Conservation (phyloP, 1,140 invertebrate genomes). For the Coptotermes formosanus region DNA sequence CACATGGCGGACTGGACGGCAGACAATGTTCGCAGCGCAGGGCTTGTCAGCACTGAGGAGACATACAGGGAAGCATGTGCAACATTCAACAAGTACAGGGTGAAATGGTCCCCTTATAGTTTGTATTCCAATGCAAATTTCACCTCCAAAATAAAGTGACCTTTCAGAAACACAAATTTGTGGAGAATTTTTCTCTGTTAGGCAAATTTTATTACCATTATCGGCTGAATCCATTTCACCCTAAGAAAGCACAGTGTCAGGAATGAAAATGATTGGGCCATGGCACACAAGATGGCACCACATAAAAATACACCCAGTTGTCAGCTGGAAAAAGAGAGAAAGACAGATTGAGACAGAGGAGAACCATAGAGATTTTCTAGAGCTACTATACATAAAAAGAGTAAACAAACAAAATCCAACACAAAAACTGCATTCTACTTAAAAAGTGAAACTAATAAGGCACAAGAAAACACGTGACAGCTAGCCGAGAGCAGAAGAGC, state of each 20-base stretch:
- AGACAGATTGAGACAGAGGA: conserved; percentile 34
- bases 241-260: conserved; percentile 31
- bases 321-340: conserved; percentile 32
- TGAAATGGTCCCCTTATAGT: neutral
- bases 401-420: conserved; percentile 27
- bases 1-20: neutral
- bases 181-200: too few relatives aligned
- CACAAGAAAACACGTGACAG: conserved; percentile 39
- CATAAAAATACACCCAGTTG: conserved; percentile 31
- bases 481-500: conserved; percentile 39
- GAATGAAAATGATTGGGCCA: conserved; percentile 31
- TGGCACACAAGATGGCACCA: conserved; percentile 23
- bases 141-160: too few relatives aligned
- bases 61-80: conserved; percentile 30
- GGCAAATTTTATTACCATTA: neutral
- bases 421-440: conserved; percentile 35
- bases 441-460: conserved; percentile 36
- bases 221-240: conserved; percentile 24
- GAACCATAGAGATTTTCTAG: conserved; percentile 30
- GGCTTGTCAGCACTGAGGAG: conserved; percentile 41
- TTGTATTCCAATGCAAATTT: too few relatives aligned
- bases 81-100: conserved; percentile 25
- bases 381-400: conserved; percentile 12
- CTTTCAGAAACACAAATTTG: too few relatives aligned
- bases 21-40: conserved; percentile 34